phyloP scores from a whole-genome alignment of 2,797 vertebrate genomes.

The Choloepus didactylus region DNA sequence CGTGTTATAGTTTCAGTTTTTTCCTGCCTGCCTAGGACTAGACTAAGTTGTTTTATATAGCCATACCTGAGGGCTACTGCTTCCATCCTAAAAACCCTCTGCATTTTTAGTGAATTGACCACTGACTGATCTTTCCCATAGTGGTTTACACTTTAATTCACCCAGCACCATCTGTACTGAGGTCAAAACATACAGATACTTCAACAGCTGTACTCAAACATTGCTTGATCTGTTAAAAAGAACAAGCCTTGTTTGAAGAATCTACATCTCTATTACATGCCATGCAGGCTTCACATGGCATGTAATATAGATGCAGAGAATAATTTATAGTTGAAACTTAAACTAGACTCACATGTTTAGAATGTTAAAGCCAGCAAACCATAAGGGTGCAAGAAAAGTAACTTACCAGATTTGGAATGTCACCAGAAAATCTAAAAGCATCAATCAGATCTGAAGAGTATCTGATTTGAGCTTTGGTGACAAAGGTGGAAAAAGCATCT shows the following conservation, averaged over 20 bases:
- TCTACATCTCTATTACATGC: not conserved
- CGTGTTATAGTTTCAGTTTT: not conserved
- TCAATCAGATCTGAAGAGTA: not conserved
- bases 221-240: constrained; percentile 26
- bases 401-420: not conserved
- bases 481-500: not conserved
- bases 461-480: not conserved
- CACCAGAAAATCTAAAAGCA: constrained; percentile 30
- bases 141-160: not conserved
- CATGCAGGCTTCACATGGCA: constrained; percentile 40
- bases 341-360: not conserved
- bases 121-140: not conserved
- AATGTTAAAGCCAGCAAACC: not conserved
- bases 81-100: not conserved
- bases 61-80: not conserved
- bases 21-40: not conserved
- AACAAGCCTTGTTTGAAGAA: constrained; percentile 45
- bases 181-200: not conserved
- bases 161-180: not conserved
- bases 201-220: not conserved
- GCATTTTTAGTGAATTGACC: constrained; percentile 1
- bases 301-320: not conserved
- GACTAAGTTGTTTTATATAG: not conserved
- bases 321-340: not conserved
- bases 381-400: not conserved